A percentile compares a stretch with the other conserved stretches of the same genome.
Conservation (phyloP, 2,888 invertebrate species). For the Pachymerium ferrugineum region DNA sequence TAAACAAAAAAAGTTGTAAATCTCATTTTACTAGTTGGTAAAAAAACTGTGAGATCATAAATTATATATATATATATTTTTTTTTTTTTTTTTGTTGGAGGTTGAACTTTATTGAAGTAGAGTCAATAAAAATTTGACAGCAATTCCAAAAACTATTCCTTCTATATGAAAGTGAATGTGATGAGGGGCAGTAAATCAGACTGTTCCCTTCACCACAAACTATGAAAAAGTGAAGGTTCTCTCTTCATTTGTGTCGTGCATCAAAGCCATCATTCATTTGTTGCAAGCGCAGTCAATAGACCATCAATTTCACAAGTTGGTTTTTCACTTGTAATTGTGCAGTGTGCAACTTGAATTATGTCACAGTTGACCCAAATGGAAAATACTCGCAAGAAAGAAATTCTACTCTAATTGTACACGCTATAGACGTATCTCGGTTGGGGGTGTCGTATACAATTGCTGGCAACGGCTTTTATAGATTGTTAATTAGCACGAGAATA, state of each 20-base stretch:
- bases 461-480: not conserved
- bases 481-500: conserved; percentile 24
- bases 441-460: conserved; percentile 22
- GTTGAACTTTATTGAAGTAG: not conserved
- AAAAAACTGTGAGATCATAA: conserved; percentile 3
- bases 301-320: conserved; percentile 25
- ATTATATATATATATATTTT: too few relatives aligned
- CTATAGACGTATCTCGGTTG: conserved; percentile 1
- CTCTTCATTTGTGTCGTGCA: conserved; percentile 1
- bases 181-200: conserved; percentile 23
- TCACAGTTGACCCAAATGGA: conserved; percentile 27
- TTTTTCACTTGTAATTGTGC: conserved; percentile 27
- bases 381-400: conserved; percentile 10
- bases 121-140: conserved; percentile 22
- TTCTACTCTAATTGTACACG: conserved; percentile 12
- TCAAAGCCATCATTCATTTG: not conserved
- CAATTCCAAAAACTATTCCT: not conserved
- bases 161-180: not conserved
- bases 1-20: not conserved
- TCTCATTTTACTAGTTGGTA: not conserved
- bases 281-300: conserved; percentile 3
- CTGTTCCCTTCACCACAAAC: conserved; percentile 7
- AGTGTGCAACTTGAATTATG: conserved; percentile 25
- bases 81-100: too few relatives aligned
- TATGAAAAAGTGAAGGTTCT: conserved; percentile 8